phyloP scores from a whole-genome alignment of 2,113 vertebrate genomes.

The Rhombomys opimus region DNA sequence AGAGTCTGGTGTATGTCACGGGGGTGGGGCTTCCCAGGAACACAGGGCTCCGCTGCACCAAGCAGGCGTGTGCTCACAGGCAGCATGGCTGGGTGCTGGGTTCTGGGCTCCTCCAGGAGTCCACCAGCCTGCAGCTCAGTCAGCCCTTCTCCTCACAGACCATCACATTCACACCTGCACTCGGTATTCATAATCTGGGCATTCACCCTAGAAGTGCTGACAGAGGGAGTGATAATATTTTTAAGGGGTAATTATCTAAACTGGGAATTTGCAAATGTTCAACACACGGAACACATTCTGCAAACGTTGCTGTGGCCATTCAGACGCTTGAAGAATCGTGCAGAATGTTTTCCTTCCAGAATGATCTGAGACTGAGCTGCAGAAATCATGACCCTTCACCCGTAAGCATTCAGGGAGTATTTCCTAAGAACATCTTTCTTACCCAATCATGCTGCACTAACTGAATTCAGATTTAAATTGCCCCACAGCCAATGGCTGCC shows the following conservation, averaged over 20 bases:
- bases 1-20: background rate
- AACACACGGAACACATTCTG: background rate
- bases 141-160: background rate
- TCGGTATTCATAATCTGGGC: background rate
- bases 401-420: background rate
- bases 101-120: background rate
- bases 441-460: background rate
- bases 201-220: background rate
- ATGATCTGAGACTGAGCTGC: background rate
- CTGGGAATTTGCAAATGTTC: background rate
- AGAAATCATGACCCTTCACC: slow-evolving; percentile 6
- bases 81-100: background rate
- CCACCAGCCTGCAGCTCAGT: background rate
- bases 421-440: slow-evolving; percentile 45
- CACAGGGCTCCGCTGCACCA: background rate
- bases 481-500: background rate
- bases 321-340: background rate
- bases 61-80: background rate
- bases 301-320: background rate
- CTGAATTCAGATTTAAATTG: background rate
- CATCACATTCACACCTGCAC: background rate
- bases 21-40: background rate
- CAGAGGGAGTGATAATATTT: background rate
- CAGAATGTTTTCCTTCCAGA: background rate
- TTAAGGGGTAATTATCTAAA: background rate